Evolutionary conservation across 2,113 vertebrate species (phyloP).

Genomic region (Ranitomeya imitator): DNA sequence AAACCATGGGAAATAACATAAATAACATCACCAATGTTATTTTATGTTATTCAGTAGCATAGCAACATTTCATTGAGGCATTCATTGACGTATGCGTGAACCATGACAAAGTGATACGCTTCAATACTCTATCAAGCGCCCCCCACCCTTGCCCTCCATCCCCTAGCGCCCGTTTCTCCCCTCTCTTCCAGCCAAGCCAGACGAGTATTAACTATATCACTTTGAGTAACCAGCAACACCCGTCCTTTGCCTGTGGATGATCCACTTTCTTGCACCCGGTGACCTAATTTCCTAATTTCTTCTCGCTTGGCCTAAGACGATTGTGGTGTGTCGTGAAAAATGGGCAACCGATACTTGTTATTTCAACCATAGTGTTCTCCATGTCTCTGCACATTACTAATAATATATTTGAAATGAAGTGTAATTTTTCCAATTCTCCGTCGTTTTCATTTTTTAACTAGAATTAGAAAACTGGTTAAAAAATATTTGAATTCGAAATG

Average conservation of each 20-base stretch:
- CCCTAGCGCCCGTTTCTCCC: conserved; percentile 74
- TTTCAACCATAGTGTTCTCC: background rate
- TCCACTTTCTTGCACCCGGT: conserved; percentile 37
- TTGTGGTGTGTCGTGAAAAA: background rate
- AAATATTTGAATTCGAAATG: too few species aligned
- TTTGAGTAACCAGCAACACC: conserved; percentile 97
- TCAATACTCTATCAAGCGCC: conserved; percentile 90
- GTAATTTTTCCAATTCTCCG: too few species aligned
- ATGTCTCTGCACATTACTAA: background rate
- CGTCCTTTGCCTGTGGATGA: conserved; percentile 69
- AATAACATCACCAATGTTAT: conserved; percentile 99
- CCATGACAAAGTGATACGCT: conserved; percentile 91
- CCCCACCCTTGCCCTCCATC: conserved; percentile 73
- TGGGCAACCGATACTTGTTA: background rate
- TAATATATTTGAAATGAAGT: background rate
- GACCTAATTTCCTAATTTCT: conserved; percentile 4
- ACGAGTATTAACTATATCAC: conserved; percentile 97
- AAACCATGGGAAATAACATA: conserved; percentile 98
- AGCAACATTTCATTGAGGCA: conserved; percentile 83
- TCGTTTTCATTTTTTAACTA: background rate
- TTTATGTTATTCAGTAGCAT: conserved; percentile 96
- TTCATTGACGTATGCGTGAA: conserved; percentile 79
- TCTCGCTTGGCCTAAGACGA: background rate
- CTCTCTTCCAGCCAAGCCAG: conserved; percentile 81
- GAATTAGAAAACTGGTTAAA: background rate